Base-by-base conservation (phyloP, 2,113 vertebrate genomes). In the cat (Felis catus) region DNA sequence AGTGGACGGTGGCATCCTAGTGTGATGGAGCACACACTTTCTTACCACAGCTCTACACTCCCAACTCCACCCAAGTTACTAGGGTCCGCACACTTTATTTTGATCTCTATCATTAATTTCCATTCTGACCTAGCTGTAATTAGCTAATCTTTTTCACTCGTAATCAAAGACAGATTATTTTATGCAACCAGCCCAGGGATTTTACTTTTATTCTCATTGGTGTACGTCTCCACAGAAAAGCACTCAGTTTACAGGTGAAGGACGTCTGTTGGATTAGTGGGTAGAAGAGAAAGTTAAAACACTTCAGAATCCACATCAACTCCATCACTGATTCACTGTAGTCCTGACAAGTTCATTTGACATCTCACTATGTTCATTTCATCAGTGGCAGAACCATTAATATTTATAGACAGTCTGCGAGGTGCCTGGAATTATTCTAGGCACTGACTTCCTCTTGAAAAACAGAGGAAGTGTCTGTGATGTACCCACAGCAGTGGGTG, bases 341-440 rank as follows among this genome's bases (percentile, higher is more conserved):
- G 71, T 85, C 95, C 91, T 95, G 96, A 97, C 95, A 93, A 86
- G 95, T 95, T 95, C 92, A 92, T 92, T 84, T 98, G 94, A 95
- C 94, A 95, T 96, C 95, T 95, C 92, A 92, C 78, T 97, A 86
- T 95, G 84, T 96, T 95, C 80, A 85, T 80, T 89, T 96, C 68
- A 92, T 94, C 95, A 66, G 83, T 88, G 96, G 70, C 70, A 96
- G 96, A 96, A 10, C 94, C 94, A 97, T 95, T 97, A 96, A 97
- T 94, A 97, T 97, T 97, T 97, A 97, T 92, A 88, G 96, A 82
- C 82, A 95, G 89, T 86, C 91, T 89, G 79, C 89, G 51, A 92
- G 94, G 83, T 94, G 80, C 84, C 94, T 97, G 80, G 76, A 97
- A 97, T 97, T 94, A 94, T 97, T 90, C 92, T 97, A 97, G 85